Base-by-base conservation (phyloP, 2,888 invertebrate genomes). In the Calameuta idolon region DNA sequence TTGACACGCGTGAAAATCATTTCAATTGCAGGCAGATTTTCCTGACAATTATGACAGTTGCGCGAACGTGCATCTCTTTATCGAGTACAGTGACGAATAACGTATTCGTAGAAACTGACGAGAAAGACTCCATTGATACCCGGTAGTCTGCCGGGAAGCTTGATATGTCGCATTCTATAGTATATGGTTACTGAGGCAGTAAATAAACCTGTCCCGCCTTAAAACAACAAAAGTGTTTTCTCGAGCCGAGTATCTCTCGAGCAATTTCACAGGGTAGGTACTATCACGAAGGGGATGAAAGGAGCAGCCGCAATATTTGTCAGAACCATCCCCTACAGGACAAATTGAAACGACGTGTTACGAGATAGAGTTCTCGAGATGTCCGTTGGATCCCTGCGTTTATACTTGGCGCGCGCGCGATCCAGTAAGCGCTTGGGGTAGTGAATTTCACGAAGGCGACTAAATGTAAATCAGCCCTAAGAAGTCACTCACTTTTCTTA, bases 201-300 rank as follows among this genome's bases (percentile, higher is more conserved):
- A 89, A 89, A 89, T 90, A 89, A 90, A 89, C 85, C 90, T 89
- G 89, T 89, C 88, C 55, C 83, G 86, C 87, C 86, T 87, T 87
- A 86, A 89, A 88, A 89, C 88, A 87, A 88, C 88, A 88, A 88
- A 86, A 87, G 82, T 85, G 85, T 86, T 86, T 85, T 83, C 79
- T 79, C 69, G 71, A 55, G 30, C 33, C 69, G 23, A 71, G 31
- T 71, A 31, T 84, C 81, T 81, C 82, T 79, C 81, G 80, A 80
- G 84, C 84, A 84, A 85, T 84, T 83, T 83, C 80, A 34, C 31
- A 5, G 73, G 76, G 33, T 33, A 34, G 69, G 71, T 31, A 68
- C 75, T 73, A 76, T 68, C 40, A 34, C 34, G 40, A 69, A 68
- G n/a, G 74, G 75, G 76, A 69, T 31, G 74, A 77, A 77, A 75